These are phyloP conservation scores for Brachionichthys hirsutus DNA, from an alignment of 2,113 vertebrate species.

Conservation along the genomic window DNA sequence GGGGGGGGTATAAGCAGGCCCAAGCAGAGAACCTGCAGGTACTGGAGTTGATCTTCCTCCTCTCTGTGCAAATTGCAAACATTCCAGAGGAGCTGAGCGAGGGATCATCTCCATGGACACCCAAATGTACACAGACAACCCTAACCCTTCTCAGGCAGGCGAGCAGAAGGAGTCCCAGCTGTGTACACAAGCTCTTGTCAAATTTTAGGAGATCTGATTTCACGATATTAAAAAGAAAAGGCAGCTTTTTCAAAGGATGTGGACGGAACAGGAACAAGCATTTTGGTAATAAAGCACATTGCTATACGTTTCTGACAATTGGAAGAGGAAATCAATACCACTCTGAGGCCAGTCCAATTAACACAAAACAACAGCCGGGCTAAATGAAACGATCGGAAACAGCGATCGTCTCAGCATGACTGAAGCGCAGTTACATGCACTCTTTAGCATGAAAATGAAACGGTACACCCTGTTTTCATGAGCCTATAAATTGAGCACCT, in stretches of 20 bases:
- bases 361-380: too few species aligned
- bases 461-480: too few species aligned
- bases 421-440: neutral
- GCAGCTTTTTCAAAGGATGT: neutral
- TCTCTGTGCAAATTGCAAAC: constrained; percentile 68
- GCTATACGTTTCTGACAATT: neutral
- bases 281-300: neutral
- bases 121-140: constrained; percentile 35
- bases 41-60: constrained; percentile 40
- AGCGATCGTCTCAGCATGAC: neutral
- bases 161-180: constrained; percentile 63
- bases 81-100: constrained; percentile 72
- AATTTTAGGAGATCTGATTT: constrained; percentile 26
- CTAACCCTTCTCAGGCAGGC: constrained; percentile 29
- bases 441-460: neutral
- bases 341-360: too few species aligned
- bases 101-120: constrained; percentile 74
- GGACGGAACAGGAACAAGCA: neutral
- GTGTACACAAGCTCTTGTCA: constrained; percentile 58
- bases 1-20: too few species aligned
- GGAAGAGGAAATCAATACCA: constrained; percentile 1
- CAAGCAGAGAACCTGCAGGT: constrained; percentile 58
- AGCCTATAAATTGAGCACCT: too few species aligned
- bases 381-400: neutral
- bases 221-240: neutral